phyloP scores from a whole-genome alignment of 1,140 invertebrate species.

The Drosophila arizonae region DNA sequence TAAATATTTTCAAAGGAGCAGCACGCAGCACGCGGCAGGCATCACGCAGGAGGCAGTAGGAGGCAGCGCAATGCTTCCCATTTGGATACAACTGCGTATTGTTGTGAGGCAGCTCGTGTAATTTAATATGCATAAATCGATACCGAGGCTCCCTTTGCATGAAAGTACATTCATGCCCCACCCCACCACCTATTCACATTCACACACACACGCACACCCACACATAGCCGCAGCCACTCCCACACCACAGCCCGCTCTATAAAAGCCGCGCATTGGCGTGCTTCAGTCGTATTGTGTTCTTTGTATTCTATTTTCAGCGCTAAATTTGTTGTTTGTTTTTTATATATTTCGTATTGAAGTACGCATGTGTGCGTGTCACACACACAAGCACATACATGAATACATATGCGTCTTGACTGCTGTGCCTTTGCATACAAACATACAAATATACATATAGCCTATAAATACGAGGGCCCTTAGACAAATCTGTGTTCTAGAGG shows the following conservation, averaged over 20 bases:
- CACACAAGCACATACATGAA: neutral
- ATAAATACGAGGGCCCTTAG: no score
- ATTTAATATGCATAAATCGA: conserved; percentile 78
- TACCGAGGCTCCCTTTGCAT: conserved; percentile 37
- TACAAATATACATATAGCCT: conserved; percentile 1
- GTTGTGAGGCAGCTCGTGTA: conserved; percentile 55
- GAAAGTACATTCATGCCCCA: neutral
- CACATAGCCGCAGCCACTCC: neutral
- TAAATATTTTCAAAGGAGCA: conserved; percentile 65
- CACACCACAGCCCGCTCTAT: no score
- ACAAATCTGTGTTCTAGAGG: no score
- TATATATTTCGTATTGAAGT: conserved; percentile 5
- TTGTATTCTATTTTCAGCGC: conserved; percentile 74
- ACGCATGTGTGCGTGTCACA: neutral
- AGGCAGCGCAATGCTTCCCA: conserved; percentile 6
- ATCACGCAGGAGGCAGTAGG: neutral
- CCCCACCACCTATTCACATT: conserved; percentile 1
- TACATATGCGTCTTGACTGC: conserved; percentile 5
- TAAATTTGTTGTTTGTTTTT: conserved; percentile 72
- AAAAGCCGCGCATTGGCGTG: conserved; percentile 32
- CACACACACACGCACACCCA: neutral
- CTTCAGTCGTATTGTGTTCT: conserved; percentile 49
- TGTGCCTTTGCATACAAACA: conserved; percentile 13
- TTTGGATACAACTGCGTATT: conserved; percentile 35
- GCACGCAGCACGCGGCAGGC: conserved; percentile 3